Evolutionary conservation across 2,888 invertebrate species (phyloP).

Genomic region (Allacma fusca): DNA sequence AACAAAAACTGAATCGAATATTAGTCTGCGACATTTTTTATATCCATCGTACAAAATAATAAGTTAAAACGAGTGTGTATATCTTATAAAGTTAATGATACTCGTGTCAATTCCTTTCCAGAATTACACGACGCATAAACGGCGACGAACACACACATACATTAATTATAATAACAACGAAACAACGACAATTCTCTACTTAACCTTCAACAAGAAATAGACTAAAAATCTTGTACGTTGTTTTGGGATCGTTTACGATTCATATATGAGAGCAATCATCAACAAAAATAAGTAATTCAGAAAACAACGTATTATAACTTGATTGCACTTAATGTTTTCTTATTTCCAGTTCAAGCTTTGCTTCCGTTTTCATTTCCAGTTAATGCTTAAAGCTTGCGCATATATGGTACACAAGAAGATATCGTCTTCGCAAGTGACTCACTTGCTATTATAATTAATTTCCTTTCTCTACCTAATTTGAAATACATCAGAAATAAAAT

Average conservation of each 20-base stretch:
- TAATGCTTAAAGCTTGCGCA: conserved; percentile 11
- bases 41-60: conserved; percentile 36
- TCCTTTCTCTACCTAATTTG: conserved; percentile 1
- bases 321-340: conserved; percentile 12
- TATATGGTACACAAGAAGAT: background rate
- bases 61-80: conserved; percentile 27
- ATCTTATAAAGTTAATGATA: background rate
- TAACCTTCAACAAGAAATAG: background rate
- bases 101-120: background rate
- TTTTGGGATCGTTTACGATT: background rate
- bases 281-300: conserved; percentile 5
- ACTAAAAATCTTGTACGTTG: conserved; percentile 8
- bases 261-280: background rate
- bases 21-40: conserved; percentile 16
- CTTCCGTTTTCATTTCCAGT: background rate
- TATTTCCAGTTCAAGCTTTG: background rate
- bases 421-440: conserved; percentile 2
- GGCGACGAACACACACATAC: conserved; percentile 3
- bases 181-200: background rate
- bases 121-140: background rate
- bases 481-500: conserved; percentile 29
- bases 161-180: conserved; percentile 6
- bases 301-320: conserved; percentile 6
- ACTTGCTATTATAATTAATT: background rate
- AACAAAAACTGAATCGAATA: conserved; percentile 6